Evolutionary conservation across 2,113 vertebrate genomes (phyloP).

Genomic region (Scomber colias): DNA sequence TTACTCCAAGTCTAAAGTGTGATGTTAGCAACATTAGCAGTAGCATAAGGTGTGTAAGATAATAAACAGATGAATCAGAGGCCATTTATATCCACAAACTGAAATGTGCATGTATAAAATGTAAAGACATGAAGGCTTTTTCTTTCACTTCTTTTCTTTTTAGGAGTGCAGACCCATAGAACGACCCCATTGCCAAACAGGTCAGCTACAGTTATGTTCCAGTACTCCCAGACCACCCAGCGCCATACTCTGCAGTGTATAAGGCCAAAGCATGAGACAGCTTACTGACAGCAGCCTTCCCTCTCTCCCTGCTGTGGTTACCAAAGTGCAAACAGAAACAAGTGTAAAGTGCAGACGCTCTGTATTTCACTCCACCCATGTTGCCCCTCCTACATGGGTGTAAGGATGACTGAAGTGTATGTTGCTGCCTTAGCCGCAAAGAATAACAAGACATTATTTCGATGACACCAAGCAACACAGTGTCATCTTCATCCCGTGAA

Average conservation of each 20-base stretch:
- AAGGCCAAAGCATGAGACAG: slow-evolving; percentile 25
- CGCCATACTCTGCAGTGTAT: neutral
- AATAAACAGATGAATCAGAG: neutral
- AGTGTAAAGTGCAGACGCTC: neutral
- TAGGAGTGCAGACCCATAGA: neutral
- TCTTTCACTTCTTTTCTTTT: neutral
- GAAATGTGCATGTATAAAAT: neutral
- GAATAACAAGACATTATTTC: slow-evolving; percentile 17
- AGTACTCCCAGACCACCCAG: slow-evolving; percentile 1
- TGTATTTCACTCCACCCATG: slow-evolving; percentile 1
- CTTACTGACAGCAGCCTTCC: slow-evolving; percentile 20
- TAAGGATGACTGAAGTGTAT: neutral
- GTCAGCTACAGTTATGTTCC: slow-evolving; percentile 5
- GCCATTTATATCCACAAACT: neutral
- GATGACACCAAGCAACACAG: neutral
- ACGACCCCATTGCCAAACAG: neutral
- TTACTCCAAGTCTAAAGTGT: neutral
- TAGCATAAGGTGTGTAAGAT: neutral
- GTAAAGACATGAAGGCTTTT: neutral
- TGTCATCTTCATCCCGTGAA: neutral
- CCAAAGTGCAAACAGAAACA: slow-evolving; percentile 2
- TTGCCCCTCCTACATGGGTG: neutral
- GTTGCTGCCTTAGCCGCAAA: slow-evolving; percentile 6
- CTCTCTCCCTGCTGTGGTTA: slow-evolving; percentile 10
- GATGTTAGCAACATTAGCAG: no score